Evolutionary conservation across 2,797 vertebrate genomes (phyloP), one percentile per base, ranked within the genome.

Genomic region (Pipistrellus nathusii): DNA sequence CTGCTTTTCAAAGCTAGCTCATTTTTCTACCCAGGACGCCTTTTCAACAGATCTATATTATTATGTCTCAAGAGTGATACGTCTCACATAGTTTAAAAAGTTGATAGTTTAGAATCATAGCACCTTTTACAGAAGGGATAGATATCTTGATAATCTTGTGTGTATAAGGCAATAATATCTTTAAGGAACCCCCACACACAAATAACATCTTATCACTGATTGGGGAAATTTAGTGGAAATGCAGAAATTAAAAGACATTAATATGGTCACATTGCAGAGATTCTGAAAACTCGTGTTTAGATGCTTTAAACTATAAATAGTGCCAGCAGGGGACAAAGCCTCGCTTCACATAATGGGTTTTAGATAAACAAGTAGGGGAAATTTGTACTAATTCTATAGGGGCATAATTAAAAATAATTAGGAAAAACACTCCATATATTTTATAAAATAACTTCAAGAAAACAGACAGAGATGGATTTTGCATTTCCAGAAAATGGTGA

Each of bases 371-470:
- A 94, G 81, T 30, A 71, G 73, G 27, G 41, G 55, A 91, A 94
- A 64, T 93, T 93, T 93, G 48, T n/a, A 90, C 81, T 90, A 93
- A 97, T 95, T 93, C 97, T 96, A 90, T 86, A 80, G 95, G 59
- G 95, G 85, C 44, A 76, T 95, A 95, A 96, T 95, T 97, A 96
- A 96, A 97, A 96, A 93, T 97, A 96, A 97, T 94, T 95, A 94
- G 89, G 44, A 21, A 92, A 78, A 62, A 41, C 38, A 13, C 21
- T 69, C 59, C 13, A 85, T 20, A 25, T 85, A 78, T 80, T 94
- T 91, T 88, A 82, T 90, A 87, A 94, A 92, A 90, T 84, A 80
- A 66, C 68, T 93, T 94, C 20, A 75, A 62, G 91, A 92, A 95
- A 96, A 89, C 23, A 92, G 23, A 83, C 25, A 90, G 66, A 57